A percentile compares a stretch with the other conserved stretches of the same genome.
Evolutionary conservation across 2,888 invertebrate genomes (phyloP).

Genomic region (Heliconius cydno): DNA sequence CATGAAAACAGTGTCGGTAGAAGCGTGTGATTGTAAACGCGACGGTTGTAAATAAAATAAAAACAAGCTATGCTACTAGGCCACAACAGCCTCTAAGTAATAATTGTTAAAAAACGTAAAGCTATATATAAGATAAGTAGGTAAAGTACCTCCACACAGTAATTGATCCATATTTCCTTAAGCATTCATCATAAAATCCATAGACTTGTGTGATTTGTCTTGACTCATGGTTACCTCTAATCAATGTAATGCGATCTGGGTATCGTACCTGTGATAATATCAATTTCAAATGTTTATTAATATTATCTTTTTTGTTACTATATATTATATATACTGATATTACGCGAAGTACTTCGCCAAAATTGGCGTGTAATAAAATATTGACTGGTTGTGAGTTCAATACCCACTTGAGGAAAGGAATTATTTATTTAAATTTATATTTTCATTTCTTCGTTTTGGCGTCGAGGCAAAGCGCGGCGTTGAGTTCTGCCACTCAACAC

Average conservation of each 20-base stretch:
- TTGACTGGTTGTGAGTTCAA: no score
- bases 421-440: no score
- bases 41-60: no score
- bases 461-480: no score
- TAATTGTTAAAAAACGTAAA: neutral
- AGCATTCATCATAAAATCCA: slow-evolving; percentile 99
- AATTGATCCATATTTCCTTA: slow-evolving; percentile 98
- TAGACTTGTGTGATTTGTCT: slow-evolving; percentile 99
- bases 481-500: no score
- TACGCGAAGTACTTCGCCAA: no score
- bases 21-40: no score
- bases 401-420: no score
- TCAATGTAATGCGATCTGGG: slow-evolving; percentile 98
- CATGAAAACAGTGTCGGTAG: no score
- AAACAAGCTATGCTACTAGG: no score
- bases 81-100: neutral
- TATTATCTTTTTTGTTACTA: neutral
- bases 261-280: slow-evolving; percentile 91
- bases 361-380: no score
- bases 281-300: neutral
- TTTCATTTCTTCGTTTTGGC: no score
- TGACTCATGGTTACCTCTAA: slow-evolving; percentile 99
- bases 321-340: neutral
- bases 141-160: slow-evolving; percentile 93
- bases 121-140: slow-evolving; percentile 36